phyloP scores from a whole-genome alignment of 2,797 vertebrate species.

The Brachymystax lenok region DNA sequence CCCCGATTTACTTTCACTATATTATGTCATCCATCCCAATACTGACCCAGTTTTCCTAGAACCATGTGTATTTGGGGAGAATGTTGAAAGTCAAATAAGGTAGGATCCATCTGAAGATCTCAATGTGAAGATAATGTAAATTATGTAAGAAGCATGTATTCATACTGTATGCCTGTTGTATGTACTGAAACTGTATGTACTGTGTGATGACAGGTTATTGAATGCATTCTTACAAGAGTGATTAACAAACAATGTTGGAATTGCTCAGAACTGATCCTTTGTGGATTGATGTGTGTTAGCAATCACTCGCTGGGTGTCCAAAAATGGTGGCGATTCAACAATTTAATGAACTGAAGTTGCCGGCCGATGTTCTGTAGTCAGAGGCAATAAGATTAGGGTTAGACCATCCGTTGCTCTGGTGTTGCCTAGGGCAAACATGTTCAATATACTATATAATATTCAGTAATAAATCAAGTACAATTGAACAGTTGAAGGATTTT shows the following conservation, averaged over 20 bases:
- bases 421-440: not conserved
- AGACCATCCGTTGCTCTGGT: not conserved
- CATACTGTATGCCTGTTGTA: not conserved
- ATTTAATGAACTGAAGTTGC: not conserved
- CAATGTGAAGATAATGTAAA: not conserved
- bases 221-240: not conserved
- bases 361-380: not conserved
- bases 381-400: not conserved
- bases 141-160: not conserved
- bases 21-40: too few relatives aligned
- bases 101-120: not conserved
- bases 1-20: too few relatives aligned
- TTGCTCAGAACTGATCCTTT: not conserved
- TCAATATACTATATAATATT: not conserved
- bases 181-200: too few relatives aligned
- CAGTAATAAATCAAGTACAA: not conserved
- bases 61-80: slow-evolving; percentile 13
- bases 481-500: slow-evolving; percentile 4
- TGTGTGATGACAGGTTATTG: not conserved
- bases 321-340: not conserved
- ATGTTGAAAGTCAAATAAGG: slow-evolving; percentile 13
- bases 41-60: slow-evolving; percentile 14
- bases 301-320: not conserved
- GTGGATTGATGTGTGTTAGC: not conserved
- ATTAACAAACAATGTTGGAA: not conserved